Base-by-base conservation (phyloP, 1,140 invertebrate genomes). In the Drosophila pallidifrons region DNA sequence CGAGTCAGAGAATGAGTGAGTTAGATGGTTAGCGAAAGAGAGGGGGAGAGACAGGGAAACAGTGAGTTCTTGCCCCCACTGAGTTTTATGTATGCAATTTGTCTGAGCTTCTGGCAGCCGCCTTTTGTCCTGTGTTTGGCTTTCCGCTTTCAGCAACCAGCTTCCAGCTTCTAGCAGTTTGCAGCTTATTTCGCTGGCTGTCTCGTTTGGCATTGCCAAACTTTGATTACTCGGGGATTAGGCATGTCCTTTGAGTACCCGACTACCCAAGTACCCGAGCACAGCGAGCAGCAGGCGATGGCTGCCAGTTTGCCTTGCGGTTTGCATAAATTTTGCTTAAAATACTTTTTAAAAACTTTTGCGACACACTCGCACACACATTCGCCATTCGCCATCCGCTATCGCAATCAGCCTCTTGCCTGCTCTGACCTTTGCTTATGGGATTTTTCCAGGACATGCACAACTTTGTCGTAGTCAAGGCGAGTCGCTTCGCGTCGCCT, bases 181-280 rank as follows among this genome's bases (percentile, higher is more conserved):
- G 49, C 70, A 77, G 59, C 65, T 77, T 64, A 61, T 65, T 73
- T 66, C 46, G 55, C 68, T 69, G 70, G 63, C 68, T 57, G 77
- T 80, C 77, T 77, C 66, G 70, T 65, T 63, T 88, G 80, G 76
- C 80, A 88, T 77, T 90, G 79, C 79, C 80, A 91, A 91, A 91
- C 77, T 91, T 91, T 91, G 88, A 91, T 91, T 91, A 91, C 81
- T 91, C 82, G 69, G 88, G 87, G 87, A 91, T 91, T 91, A 91
- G 75, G 75, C 45, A 51, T 76, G 67, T 76, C 73, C 69, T 76
- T 73, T 72, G 68, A 76, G 69, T 71, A 32, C 52, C 5, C 45
- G 45, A 55, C 7, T 13, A 38, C 51, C 43, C 11, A 45, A 45
- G 43, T 54, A 16, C 51, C 5, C 43, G 43, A 54, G n/a, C 3